A percentile compares a stretch with the other conserved stretches of the same genome.
Conservation (phyloP, 1,140 invertebrate species). For the Drosophila repletoides region DNA sequence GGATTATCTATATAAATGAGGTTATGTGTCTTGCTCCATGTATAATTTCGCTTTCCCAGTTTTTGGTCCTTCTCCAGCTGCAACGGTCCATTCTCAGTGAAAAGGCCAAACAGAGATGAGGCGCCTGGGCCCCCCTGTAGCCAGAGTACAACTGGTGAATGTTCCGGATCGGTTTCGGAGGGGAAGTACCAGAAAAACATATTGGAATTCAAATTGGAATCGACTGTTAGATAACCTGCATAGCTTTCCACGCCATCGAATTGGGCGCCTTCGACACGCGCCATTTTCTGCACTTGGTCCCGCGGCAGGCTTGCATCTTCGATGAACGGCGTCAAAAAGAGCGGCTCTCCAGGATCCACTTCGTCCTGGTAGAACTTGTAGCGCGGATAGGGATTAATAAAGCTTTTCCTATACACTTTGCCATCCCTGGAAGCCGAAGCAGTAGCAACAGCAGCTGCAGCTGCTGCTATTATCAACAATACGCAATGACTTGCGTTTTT, state of each 20-base stretch:
- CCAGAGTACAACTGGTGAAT: slow-evolving; percentile 91
- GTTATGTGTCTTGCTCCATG: slow-evolving; percentile 89
- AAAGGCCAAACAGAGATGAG: slow-evolving; percentile 90
- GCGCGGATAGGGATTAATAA: slow-evolving; percentile 77
- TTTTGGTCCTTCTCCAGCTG: slow-evolving; percentile 85
- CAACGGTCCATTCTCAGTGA: slow-evolving; percentile 92
- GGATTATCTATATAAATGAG: slow-evolving; percentile 94
- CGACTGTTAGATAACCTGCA: slow-evolving; percentile 89
- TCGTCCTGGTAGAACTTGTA: slow-evolving; percentile 55
- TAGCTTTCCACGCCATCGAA: slow-evolving; percentile 74
- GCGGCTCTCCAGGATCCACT: slow-evolving; percentile 70
- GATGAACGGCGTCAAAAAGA: slow-evolving; percentile 71
- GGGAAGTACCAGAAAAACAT: slow-evolving; percentile 96
- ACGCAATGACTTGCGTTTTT: slow-evolving; percentile 67
- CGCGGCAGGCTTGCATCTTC: slow-evolving; percentile 36
- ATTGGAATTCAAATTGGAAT: slow-evolving; percentile 90
- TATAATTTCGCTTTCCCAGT: slow-evolving; percentile 85
- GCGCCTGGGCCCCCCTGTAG: slow-evolving; percentile 93
- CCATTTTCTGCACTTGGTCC: slow-evolving; percentile 49
- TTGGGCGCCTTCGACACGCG: slow-evolving; percentile 49
- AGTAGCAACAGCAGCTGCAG: background rate
- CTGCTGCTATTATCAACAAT: slow-evolving; percentile 35
- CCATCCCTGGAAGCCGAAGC: too few relatives aligned
- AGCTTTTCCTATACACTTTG: slow-evolving; percentile 53
- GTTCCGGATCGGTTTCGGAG: slow-evolving; percentile 83